Percentiles rank a stretch among this genome's conserved stretches.
These are phyloP conservation scores for Xiphophorus birchmanni DNA, from an alignment of 2,797 vertebrate genomes.

Conservation along the genomic window DNA sequence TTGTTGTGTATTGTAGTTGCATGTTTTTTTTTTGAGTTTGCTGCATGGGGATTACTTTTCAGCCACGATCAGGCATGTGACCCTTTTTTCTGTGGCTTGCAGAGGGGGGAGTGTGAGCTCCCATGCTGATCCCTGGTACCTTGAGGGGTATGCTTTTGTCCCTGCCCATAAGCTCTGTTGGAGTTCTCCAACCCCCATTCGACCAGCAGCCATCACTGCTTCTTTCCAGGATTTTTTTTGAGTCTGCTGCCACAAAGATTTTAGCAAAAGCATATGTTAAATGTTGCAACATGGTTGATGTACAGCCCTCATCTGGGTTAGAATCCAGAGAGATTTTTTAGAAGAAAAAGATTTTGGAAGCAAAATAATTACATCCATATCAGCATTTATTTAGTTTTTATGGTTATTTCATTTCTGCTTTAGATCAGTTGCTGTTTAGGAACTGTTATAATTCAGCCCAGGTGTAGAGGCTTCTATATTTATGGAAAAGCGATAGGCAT, in stretches of 20 bases:
- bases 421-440: background rate
- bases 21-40: constrained; percentile 32
- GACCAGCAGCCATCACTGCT: constrained; percentile 44
- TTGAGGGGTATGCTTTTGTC: constrained; percentile 62
- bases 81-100: constrained; percentile 63
- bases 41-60: constrained; percentile 58
- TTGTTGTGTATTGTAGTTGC: constrained; percentile 17
- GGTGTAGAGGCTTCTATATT: background rate
- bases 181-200: constrained; percentile 52
- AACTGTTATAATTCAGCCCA: background rate
- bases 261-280: constrained; percentile 31
- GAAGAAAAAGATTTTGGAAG: background rate
- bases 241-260: constrained; percentile 59
- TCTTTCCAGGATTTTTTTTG: constrained; percentile 58
- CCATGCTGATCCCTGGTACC: constrained; percentile 53
- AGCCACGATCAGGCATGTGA: constrained; percentile 63
- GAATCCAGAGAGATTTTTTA: background rate
- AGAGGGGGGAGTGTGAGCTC: constrained; percentile 44
- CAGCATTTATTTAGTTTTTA: background rate
- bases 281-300: constrained; percentile 28
- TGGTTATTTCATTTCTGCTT: background rate
- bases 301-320: constrained; percentile 26
- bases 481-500: background rate
- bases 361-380: background rate
- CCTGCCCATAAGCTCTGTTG: constrained; percentile 51